phyloP scores from a whole-genome alignment of 2,113 vertebrate genomes.

The Gopherus flavomarginatus region DNA sequence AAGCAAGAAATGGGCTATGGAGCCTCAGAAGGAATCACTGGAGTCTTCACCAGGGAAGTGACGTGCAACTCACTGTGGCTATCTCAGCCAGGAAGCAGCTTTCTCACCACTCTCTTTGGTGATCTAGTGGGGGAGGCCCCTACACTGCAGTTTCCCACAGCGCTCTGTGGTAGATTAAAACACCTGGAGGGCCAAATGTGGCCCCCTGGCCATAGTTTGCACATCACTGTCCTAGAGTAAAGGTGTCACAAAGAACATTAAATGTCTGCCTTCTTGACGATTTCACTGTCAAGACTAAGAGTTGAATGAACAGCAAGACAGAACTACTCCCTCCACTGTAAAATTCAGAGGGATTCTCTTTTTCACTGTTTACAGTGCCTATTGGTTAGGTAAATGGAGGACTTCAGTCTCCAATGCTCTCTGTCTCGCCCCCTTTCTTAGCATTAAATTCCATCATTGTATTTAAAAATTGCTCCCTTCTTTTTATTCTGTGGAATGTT shows the following conservation, averaged over 20 bases:
- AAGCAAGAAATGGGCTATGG: not conserved
- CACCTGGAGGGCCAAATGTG: too few relatives aligned
- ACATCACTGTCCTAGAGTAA: not conserved
- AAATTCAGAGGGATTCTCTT: rapidly evolving
- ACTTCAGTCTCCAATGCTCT: not conserved
- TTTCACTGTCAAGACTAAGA: not conserved
- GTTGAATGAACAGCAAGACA: not conserved
- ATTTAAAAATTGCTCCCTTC: not conserved
- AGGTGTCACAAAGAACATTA: not conserved
- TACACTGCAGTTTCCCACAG: not conserved
- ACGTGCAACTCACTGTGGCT: not conserved
- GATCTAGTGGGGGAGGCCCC: not conserved
- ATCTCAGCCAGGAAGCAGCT: not conserved
- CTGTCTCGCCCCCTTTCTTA: rapidly evolving
- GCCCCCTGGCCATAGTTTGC: too few relatives aligned
- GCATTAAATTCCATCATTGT: rapidly evolving
- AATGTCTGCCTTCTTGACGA: not conserved
- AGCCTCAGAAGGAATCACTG: rapidly evolving
- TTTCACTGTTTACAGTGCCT: not conserved
- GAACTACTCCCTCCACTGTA: not conserved
- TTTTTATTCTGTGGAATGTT: not conserved
- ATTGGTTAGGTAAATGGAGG: not conserved
- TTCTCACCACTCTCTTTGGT: not conserved
- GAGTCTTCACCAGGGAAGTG: not conserved
- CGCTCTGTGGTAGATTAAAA: not conserved